These are phyloP conservation scores for Cyclophora albipunctata DNA, from an alignment of 2,888 invertebrate genomes.

Conservation along the genomic window DNA sequence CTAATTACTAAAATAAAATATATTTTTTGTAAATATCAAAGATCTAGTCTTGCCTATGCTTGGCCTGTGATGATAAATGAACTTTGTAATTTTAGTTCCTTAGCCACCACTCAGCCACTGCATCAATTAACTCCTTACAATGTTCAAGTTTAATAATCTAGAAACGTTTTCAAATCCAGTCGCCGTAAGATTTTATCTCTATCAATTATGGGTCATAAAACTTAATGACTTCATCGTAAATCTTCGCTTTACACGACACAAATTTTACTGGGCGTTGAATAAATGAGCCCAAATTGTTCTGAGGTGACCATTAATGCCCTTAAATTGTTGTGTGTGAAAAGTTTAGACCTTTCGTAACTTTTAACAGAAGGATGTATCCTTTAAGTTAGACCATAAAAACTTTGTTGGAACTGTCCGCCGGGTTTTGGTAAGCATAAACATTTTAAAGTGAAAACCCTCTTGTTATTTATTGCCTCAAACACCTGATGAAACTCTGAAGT, in stretches of 20 bases:
- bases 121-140: too few relatives aligned
- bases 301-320: conserved; percentile 46
- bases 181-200: conserved; percentile 61
- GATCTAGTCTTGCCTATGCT: too few relatives aligned
- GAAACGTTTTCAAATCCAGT: conserved; percentile 42
- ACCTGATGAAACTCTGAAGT: background rate
- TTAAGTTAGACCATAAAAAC: conserved; percentile 11
- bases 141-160: too few relatives aligned
- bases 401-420: conserved; percentile 1
- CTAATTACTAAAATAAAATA: too few relatives aligned
- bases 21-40: too few relatives aligned
- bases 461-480: background rate
- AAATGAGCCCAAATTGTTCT: conserved; percentile 57
- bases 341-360: conserved; percentile 18
- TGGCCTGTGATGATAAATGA: too few relatives aligned
- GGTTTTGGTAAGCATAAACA: background rate
- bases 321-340: conserved; percentile 20
- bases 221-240: conserved; percentile 71
- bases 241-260: conserved; percentile 61
- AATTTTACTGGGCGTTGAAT: conserved; percentile 60
- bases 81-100: too few relatives aligned
- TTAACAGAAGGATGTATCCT: conserved; percentile 7
- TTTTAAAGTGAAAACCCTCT: background rate
- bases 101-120: too few relatives aligned
- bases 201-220: conserved; percentile 71